A percentile compares a stretch with the other conserved stretches of the same genome.
Conservation (phyloP, 2,888 invertebrate species). For the Pseudoips prasinana region DNA sequence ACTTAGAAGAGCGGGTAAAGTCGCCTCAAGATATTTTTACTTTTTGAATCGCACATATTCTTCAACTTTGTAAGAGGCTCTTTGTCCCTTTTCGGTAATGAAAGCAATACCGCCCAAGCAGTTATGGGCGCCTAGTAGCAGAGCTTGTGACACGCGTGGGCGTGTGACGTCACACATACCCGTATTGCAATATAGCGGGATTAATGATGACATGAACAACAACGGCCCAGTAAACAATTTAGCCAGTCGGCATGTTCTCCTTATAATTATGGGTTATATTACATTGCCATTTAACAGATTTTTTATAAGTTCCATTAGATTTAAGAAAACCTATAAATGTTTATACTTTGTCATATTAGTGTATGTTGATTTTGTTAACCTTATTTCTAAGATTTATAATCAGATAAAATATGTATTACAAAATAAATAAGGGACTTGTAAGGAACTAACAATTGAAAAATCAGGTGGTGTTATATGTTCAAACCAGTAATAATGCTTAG, state of each 20-base stretch:
- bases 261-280: too few relatives aligned
- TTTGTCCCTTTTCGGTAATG: not conserved
- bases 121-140: not conserved
- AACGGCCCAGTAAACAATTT: constrained; percentile 31
- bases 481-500: too few relatives aligned
- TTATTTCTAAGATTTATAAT: too few relatives aligned
- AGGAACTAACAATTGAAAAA: too few relatives aligned
- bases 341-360: too few relatives aligned
- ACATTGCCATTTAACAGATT: too few relatives aligned
- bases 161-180: not conserved
- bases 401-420: too few relatives aligned
- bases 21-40: not conserved
- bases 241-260: constrained; percentile 15
- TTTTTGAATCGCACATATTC: not conserved
- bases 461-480: too few relatives aligned
- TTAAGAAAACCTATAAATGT: too few relatives aligned
- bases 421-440: too few relatives aligned
- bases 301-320: too few relatives aligned
- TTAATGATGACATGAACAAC: constrained; percentile 37
- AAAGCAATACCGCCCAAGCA: not conserved
- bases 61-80: not conserved
- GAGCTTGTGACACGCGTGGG: not conserved
- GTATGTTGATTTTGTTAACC: too few relatives aligned
- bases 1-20: not conserved
- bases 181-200: constrained; percentile 8